A percentile compares a stretch with the other conserved stretches of the same genome.
Evolutionary conservation across 2,888 invertebrate species (phyloP).

Genomic region (Prenolepis imparis): DNA sequence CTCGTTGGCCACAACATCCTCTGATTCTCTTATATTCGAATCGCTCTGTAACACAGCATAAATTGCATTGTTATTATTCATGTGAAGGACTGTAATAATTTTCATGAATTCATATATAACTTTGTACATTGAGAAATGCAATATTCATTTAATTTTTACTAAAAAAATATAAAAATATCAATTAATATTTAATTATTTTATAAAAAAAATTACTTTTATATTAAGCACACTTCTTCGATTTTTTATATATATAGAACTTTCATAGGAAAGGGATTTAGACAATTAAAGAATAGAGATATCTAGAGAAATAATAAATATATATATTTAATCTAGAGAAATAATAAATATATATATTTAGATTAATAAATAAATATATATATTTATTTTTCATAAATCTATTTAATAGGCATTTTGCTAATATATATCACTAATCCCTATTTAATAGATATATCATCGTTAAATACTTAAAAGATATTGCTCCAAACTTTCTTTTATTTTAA

Average conservation of each 20-base stretch:
- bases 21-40: constrained; percentile 55
- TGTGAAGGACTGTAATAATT: constrained; percentile 3
- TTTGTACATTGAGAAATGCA: background rate
- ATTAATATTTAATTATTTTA: background rate
- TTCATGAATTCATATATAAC: background rate
- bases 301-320: background rate
- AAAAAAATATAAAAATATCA: background rate
- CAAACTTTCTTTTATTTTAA: constrained; percentile 10
- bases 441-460: background rate
- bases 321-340: background rate
- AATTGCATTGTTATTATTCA: constrained; percentile 3
- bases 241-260: background rate
- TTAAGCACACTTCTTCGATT: background rate
- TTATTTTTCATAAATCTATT: background rate
- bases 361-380: too few relatives aligned
- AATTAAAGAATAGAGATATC: background rate
- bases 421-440: background rate
- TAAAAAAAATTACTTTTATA: constrained; percentile 2
- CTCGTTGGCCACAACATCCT: constrained; percentile 66
- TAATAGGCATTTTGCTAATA: background rate
- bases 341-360: too few relatives aligned
- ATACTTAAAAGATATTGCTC: background rate
- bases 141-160: background rate
- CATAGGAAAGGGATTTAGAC: background rate
- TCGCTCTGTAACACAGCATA: background rate